A percentile compares a stretch with the other conserved stretches of the same genome.
These are phyloP conservation scores for Craterocephalus amniculus DNA, from an alignment of 2,797 vertebrate species.

Conservation along the genomic window DNA sequence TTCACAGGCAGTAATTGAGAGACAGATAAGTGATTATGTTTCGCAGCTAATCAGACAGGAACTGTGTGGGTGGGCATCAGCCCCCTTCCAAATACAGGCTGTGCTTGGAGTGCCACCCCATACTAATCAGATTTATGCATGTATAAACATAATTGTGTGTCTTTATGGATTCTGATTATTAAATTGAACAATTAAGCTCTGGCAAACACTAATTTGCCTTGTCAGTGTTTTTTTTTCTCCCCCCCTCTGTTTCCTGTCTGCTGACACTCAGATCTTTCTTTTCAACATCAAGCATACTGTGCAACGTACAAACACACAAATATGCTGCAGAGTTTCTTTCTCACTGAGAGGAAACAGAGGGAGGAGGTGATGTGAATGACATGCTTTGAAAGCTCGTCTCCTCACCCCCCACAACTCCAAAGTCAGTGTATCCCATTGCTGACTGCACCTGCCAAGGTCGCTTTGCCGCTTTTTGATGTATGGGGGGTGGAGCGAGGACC, in stretches of 20 bases:
- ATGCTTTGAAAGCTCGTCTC: constrained; percentile 38
- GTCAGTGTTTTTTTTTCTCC: not conserved
- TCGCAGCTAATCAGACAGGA: constrained; percentile 56
- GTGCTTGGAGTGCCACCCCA: constrained; percentile 38
- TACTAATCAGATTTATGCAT: constrained; percentile 74
- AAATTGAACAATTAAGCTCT: constrained; percentile 69
- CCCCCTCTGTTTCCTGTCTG: constrained; percentile 4
- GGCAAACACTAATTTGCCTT: constrained; percentile 55
- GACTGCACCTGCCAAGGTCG: constrained; percentile 61
- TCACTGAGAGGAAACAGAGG: constrained; percentile 6
- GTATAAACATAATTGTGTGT: constrained; percentile 68
- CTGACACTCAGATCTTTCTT: not conserved
- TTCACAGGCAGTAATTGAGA: constrained; percentile 52
- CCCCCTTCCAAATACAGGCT: constrained; percentile 36
- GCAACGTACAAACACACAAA: constrained; percentile 13
- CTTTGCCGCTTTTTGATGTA: constrained; percentile 31
- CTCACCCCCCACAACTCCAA: constrained; percentile 48
- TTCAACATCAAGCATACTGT: not conserved
- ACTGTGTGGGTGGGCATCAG: constrained; percentile 58
- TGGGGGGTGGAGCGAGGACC: not conserved
- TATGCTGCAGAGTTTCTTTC: not conserved
- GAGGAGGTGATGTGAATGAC: constrained; percentile 14
- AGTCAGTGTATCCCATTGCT: constrained; percentile 25
- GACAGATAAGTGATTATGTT: constrained; percentile 47
- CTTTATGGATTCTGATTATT: constrained; percentile 66